A percentile compares a stretch with the other conserved stretches of the same genome.
These are phyloP conservation scores for Macropus fuliginosus DNA, from an alignment of 2,797 vertebrate species.

Conservation along the genomic window DNA sequence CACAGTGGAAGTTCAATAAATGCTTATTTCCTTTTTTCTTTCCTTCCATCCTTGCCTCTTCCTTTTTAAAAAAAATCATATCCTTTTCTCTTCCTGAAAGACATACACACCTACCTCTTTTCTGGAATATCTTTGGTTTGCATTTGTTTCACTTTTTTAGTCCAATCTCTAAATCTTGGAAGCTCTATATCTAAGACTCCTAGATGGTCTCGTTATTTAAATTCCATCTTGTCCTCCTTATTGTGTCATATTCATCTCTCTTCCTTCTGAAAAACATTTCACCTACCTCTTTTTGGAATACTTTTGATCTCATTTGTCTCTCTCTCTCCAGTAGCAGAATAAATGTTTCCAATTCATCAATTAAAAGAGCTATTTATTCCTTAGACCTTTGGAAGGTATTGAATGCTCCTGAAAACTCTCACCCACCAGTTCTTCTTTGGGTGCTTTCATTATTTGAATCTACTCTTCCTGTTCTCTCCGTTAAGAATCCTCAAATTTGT, in stretches of 20 bases:
- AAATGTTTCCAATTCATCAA: slow-evolving; percentile 50
- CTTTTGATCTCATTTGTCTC: background rate
- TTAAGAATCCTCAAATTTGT: background rate
- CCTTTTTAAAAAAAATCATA: slow-evolving; percentile 22
- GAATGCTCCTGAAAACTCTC: slow-evolving; percentile 1
- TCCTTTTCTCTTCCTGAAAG: slow-evolving; percentile 39
- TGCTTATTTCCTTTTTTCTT: background rate
- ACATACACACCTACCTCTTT: slow-evolving; percentile 23
- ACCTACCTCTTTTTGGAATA: slow-evolving; percentile 29
- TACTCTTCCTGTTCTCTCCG: background rate
- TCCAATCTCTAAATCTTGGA: slow-evolving; percentile 31
- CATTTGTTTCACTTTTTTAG: slow-evolving; percentile 39
- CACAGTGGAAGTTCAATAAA: background rate
- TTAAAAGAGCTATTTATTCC: slow-evolving; percentile 13
- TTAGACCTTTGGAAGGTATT: background rate
- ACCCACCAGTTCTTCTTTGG: slow-evolving; percentile 9
- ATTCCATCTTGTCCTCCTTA: slow-evolving; percentile 17
- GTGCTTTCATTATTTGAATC: background rate
- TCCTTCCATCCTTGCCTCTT: slow-evolving; percentile 21
- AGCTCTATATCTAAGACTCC: slow-evolving; percentile 45
- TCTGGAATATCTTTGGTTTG: slow-evolving; percentile 50
- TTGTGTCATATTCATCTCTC: background rate
- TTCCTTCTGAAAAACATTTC: slow-evolving; percentile 13
- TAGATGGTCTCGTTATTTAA: slow-evolving; percentile 44
- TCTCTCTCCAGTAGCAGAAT: background rate